These are phyloP conservation scores for Paradoxurus hermaphroditus DNA, from an alignment of 2,113 vertebrate species.

Conservation along the genomic window DNA sequence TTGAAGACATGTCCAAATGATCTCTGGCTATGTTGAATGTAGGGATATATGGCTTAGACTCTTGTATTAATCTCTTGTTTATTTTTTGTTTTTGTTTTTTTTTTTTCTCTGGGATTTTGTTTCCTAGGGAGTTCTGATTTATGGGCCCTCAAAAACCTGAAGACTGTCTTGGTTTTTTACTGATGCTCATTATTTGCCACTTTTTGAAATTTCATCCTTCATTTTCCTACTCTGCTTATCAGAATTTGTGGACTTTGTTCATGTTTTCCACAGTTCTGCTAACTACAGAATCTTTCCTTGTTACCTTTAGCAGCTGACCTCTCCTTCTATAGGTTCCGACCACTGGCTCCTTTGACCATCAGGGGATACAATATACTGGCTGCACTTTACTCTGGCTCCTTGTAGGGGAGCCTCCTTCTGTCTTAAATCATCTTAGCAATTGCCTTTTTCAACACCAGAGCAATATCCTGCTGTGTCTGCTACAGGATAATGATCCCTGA, in stretches of 20 bases:
- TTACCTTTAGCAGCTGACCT: not conserved
- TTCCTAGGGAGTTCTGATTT: not conserved
- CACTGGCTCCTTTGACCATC: not conserved
- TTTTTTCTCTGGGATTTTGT: not conserved
- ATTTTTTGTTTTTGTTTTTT: not conserved
- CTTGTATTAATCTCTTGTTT: not conserved
- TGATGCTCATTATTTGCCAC: not conserved
- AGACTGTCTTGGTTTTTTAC: not conserved
- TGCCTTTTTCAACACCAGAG: constrained; percentile 36
- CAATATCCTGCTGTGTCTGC: not conserved
- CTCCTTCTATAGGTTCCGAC: not conserved
- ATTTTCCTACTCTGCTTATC: not conserved
- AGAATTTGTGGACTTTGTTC: not conserved
- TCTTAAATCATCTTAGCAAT: constrained; percentile 18
- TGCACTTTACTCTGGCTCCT: not conserved
- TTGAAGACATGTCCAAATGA: not conserved
- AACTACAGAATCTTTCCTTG: not conserved
- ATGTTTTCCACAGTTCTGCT: not conserved
- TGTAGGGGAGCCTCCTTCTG: not conserved
- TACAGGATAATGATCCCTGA: not conserved
- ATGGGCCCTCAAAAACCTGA: not conserved
- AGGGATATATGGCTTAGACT: not conserved
- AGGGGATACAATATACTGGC: not conserved
- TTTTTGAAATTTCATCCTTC: not conserved
- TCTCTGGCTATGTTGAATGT: not conserved